phyloP scores from a whole-genome alignment of 2,888 invertebrate genomes.

The Campoplex nolae region DNA sequence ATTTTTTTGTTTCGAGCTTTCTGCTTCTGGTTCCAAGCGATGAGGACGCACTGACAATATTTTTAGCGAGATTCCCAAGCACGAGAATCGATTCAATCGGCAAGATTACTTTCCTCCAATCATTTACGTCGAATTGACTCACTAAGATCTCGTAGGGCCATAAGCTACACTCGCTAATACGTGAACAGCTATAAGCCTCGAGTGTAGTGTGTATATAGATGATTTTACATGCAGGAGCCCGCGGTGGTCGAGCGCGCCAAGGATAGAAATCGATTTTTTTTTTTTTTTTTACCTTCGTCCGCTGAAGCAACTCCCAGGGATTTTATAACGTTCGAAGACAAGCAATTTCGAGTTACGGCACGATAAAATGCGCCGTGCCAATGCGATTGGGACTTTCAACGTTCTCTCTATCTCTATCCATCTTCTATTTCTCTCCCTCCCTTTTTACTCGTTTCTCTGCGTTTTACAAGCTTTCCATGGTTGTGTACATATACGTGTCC shows the following conservation, averaged over 20 bases:
- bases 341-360: conserved; percentile 77
- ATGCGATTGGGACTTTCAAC: conserved; percentile 64
- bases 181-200: conserved; percentile 2
- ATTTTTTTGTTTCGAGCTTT: background rate
- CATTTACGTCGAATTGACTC: background rate
- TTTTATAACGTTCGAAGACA: conserved; percentile 78
- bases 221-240: conserved; percentile 57
- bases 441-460: conserved; percentile 25
- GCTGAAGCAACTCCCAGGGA: conserved; percentile 68
- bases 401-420: conserved; percentile 26
- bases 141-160: background rate
- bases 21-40: background rate
- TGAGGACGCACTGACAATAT: background rate
- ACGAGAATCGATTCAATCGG: background rate
- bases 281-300: conserved; percentile 56
- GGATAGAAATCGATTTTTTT: conserved; percentile 65
- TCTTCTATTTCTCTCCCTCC: background rate
- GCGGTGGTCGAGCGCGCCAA: conserved; percentile 48
- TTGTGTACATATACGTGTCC: background rate
- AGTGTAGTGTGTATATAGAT: conserved; percentile 31
- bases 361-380: conserved; percentile 76
- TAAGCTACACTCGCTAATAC: background rate
- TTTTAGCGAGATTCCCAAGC: background rate
- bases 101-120: background rate
- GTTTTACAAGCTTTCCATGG: conserved; percentile 61